Evolutionary conservation across 2,113 vertebrate genomes (phyloP).

Genomic region (Oreochromis aureus): DNA sequence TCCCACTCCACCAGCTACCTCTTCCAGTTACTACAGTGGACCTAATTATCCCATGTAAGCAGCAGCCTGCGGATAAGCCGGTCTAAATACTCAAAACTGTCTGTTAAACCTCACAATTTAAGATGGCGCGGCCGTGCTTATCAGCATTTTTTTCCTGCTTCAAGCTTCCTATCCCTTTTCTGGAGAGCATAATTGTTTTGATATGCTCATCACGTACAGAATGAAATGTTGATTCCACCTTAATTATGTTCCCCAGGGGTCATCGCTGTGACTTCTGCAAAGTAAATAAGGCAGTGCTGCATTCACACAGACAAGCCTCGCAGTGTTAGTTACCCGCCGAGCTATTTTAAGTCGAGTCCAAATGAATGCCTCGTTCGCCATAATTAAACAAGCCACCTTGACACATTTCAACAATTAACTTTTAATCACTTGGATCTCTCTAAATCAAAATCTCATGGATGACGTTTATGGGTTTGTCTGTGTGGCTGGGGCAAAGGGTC

Average conservation of each 20-base stretch:
- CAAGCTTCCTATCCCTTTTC: not conserved
- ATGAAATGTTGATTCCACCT: slow-evolving; percentile 56
- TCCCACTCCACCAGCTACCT: slow-evolving; percentile 51
- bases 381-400: slow-evolving; percentile 60
- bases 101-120: slow-evolving; percentile 32
- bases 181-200: slow-evolving; percentile 46
- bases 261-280: slow-evolving; percentile 46
- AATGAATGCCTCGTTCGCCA: slow-evolving; percentile 16
- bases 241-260: slow-evolving; percentile 62
- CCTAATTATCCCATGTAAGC: slow-evolving; percentile 62
- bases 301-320: not conserved
- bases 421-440: slow-evolving; percentile 49
- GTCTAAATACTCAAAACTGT: slow-evolving; percentile 45
- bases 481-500: slow-evolving; percentile 31
- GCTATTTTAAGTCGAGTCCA: slow-evolving; percentile 21
- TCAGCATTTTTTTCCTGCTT: slow-evolving; percentile 15
- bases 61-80: slow-evolving; percentile 40
- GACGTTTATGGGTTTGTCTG: slow-evolving; percentile 26
- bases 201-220: slow-evolving; percentile 49
- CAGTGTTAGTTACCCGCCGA: not conserved
- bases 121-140: slow-evolving; percentile 10
- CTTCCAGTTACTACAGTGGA: slow-evolving; percentile 40
- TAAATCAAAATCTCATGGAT: slow-evolving; percentile 40
- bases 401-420: slow-evolving; percentile 55
- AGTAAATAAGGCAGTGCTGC: slow-evolving; percentile 45